These are phyloP conservation scores for Rhizomys pruinosus DNA, from an alignment of 2,113 vertebrate species.

Conservation along the genomic window DNA sequence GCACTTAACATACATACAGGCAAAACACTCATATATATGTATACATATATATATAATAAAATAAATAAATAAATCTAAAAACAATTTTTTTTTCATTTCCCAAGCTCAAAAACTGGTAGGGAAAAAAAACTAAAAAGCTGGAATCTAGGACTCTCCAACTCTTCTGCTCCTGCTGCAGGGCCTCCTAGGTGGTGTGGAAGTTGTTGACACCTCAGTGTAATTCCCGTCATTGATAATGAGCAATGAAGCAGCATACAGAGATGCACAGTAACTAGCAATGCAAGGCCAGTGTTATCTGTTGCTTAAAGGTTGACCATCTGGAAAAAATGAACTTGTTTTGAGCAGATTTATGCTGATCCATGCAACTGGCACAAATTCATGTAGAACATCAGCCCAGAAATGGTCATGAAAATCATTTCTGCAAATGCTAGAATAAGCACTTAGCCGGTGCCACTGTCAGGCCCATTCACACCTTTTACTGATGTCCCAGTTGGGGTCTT, in stretches of 20 bases:
- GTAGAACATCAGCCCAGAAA: background rate
- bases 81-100: background rate
- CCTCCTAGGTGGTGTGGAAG: background rate
- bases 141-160: background rate
- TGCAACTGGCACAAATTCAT: background rate
- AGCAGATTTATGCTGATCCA: conserved; percentile 34
- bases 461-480: conserved; percentile 13
- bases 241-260: background rate
- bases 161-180: background rate
- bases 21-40: too few species aligned
- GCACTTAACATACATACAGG: too few species aligned
- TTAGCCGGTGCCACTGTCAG: background rate
- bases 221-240: conserved; percentile 29
- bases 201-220: background rate
- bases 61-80: too few species aligned
- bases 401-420: conserved; percentile 36
- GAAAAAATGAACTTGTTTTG: conserved; percentile 45
- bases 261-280: background rate
- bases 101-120: background rate
- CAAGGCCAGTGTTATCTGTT: background rate
- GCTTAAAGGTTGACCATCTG: conserved; percentile 40
- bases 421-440: background rate
- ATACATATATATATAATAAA: too few species aligned
- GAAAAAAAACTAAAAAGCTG: background rate
- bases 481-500: background rate